Base-by-base conservation (phyloP, 2,113 vertebrate genomes). In the Hippocampus mohnikei region DNA sequence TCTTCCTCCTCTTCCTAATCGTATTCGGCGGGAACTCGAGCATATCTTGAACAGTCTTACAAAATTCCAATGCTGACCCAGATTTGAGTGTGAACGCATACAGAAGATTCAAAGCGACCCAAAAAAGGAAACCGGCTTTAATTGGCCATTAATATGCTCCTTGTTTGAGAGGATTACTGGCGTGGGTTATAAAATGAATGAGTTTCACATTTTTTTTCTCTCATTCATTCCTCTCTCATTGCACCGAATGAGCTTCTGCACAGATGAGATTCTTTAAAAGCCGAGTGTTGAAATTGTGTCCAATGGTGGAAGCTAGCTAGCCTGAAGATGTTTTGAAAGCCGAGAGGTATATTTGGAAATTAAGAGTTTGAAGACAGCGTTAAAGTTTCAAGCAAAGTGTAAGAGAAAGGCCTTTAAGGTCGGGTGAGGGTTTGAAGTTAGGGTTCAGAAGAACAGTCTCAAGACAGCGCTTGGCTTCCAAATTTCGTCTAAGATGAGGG, bases 221-320 rank as follows among this genome's bases (percentile, higher is more conserved):
- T 62, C 58, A 25, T 46, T 44, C 20, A 69, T 77, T 76, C 65
- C 69, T 66, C 75, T 56, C 72, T 75, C 69, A 83, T 87, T 80
- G 75, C 74, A 68, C 55, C 70, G 55, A 88, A 81, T 80, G 60
- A 83, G 79, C 65, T 76, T 73, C 80, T 88, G 87, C 78, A 66
- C 79, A 78, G 88, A 86, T 86, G 84, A 84, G 80, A 83, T 85
- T 67, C 75, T 84, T 85, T 75, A 73, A 73, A 74, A 67, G 75
- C 75, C 76, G 61, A 75, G 62, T 78, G 79, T 78, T 89, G 79
- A 74, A 41, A 37, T 62, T 2, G 27, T 18, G 58, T 62, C 37
- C 75, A 83, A 69, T 50, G 64, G 74, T 69, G 79, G 80, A 81
- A 83, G 80, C 63, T 77, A 81, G 79, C 74, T 83, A 70, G 83